Evolutionary conservation across 1,140 invertebrate species (phyloP).

Genomic region (Euborellia annulipes): DNA sequence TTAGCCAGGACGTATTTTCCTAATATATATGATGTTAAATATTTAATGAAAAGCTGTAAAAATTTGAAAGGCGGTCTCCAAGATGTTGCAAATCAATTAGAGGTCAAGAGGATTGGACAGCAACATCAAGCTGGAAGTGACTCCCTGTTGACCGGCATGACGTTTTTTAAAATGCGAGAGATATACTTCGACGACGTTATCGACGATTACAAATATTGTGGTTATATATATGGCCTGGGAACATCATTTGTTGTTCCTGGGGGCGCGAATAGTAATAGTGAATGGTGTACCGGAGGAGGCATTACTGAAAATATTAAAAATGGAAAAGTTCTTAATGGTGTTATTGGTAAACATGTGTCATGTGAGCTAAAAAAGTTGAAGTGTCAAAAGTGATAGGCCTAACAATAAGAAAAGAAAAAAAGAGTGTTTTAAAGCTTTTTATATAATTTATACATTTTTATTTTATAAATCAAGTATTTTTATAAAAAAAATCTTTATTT

Average conservation of each 20-base stretch:
- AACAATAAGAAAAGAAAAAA: no score
- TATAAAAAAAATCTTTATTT: no score
- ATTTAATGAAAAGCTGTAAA: slow-evolving; percentile 48
- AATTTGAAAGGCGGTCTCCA: slow-evolving; percentile 50
- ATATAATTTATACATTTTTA: no score
- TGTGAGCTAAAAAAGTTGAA: no score
- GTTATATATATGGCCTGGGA: slow-evolving; percentile 39
- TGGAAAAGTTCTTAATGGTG: no score
- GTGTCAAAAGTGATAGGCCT: no score
- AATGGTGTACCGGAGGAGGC: no score
- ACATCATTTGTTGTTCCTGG: not conserved
- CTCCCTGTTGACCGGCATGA: slow-evolving; percentile 43
- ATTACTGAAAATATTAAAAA: no score
- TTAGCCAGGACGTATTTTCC: slow-evolving; percentile 43
- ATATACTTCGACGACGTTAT: slow-evolving; percentile 49
- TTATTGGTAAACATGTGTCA: no score
- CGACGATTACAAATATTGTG: slow-evolving; percentile 43
- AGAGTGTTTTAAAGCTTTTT: no score
- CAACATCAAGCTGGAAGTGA: slow-evolving; percentile 54
- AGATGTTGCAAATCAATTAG: slow-evolving; percentile 34
- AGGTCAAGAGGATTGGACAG: slow-evolving; percentile 38
- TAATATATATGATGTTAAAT: slow-evolving; percentile 48
- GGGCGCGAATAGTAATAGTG: not conserved
- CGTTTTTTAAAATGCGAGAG: slow-evolving; percentile 52
- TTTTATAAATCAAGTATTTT: no score